phyloP scores from a whole-genome alignment of 2,113 vertebrate genomes.

The Antechinus stuartii region DNA sequence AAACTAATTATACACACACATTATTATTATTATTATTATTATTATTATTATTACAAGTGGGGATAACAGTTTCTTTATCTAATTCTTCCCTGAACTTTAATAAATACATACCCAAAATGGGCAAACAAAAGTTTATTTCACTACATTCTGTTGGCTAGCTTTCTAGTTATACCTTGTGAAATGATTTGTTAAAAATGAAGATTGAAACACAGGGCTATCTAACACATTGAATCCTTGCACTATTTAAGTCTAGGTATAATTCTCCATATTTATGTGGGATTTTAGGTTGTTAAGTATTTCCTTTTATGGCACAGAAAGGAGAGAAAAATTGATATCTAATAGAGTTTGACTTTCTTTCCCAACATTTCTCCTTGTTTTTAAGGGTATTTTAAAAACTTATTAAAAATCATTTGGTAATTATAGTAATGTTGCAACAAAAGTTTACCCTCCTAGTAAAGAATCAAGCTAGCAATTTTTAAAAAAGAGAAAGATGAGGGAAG shows the following conservation, averaged over 20 bases:
- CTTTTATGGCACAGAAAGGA: constrained; percentile 15
- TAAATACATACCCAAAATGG: constrained; percentile 58
- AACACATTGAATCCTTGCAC: constrained; percentile 6
- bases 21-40: background rate
- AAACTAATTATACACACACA: constrained; percentile 57
- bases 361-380: constrained; percentile 7
- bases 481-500: too few relatives aligned
- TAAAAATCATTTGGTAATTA: background rate
- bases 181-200: constrained; percentile 35
- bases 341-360: background rate
- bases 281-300: constrained; percentile 9
- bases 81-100: constrained; percentile 13
- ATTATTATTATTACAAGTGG: background rate
- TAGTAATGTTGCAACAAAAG: background rate
- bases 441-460: background rate
- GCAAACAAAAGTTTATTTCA: constrained; percentile 47
- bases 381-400: background rate
- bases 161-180: background rate
- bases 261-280: background rate
- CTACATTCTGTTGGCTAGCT: constrained; percentile 11
- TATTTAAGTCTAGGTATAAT: background rate
- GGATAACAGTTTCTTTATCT: constrained; percentile 31
- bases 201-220: background rate
- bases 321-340: background rate
- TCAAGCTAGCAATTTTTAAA: background rate